These are phyloP conservation scores for Mus spicilegus DNA, from an alignment of 2,113 vertebrate genomes.

Conservation along the genomic window DNA sequence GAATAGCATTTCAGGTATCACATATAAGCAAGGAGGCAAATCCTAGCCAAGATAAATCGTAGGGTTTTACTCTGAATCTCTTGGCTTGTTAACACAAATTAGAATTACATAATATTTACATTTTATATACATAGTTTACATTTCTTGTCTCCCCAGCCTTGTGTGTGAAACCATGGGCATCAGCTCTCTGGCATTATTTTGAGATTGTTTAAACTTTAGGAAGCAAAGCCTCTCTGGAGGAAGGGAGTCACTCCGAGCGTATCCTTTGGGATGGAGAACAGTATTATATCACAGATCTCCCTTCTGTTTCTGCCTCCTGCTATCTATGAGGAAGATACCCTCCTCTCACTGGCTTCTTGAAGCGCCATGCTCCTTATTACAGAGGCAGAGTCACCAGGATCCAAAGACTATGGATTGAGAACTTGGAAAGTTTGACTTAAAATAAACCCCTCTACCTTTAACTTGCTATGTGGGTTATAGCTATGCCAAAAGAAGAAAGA, in stretches of 20 bases:
- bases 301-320: not conserved
- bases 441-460: not conserved
- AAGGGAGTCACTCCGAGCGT: not conserved
- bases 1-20: not conserved
- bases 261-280: not conserved
- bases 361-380: not conserved
- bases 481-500: not conserved
- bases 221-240: not conserved
- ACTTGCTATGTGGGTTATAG: not conserved
- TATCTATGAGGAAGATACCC: not conserved
- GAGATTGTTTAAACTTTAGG: not conserved
- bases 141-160: not conserved
- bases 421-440: not conserved
- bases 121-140: not conserved
- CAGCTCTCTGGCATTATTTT: not conserved
- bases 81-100: not conserved
- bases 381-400: not conserved
- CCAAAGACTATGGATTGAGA: not conserved
- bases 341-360: not conserved
- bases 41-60: not conserved
- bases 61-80: not conserved
- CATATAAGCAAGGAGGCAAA: not conserved
- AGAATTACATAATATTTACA: not conserved
- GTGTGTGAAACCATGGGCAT: not conserved
- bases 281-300: not conserved